phyloP scores from a whole-genome alignment of 1,140 invertebrate species.

The Melitaea cinxia region DNA sequence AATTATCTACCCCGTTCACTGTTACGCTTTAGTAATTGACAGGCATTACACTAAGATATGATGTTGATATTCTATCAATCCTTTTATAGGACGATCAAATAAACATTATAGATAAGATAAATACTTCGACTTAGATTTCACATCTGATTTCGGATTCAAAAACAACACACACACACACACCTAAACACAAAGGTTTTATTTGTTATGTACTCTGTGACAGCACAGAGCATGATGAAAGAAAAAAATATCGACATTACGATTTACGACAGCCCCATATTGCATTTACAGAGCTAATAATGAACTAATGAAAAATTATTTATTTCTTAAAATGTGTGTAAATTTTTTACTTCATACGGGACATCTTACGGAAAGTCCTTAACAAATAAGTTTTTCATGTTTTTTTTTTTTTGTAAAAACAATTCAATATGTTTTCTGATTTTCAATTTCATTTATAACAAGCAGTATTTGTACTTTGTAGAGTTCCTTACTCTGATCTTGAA shows the following conservation, averaged over 20 bases:
- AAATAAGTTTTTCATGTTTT: no score
- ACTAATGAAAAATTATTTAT: neutral
- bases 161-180: slow-evolving; percentile 42
- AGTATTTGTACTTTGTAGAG: no score
- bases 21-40: slow-evolving; percentile 74
- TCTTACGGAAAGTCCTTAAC: no score
- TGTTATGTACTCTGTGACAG: slow-evolving; percentile 7
- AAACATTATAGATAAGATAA: slow-evolving; percentile 58
- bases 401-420: no score
- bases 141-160: slow-evolving; percentile 40
- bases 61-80: slow-evolving; percentile 51
- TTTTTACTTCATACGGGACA: no score
- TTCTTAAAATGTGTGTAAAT: no score
- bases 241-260: slow-evolving; percentile 33
- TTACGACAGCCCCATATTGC: neutral
- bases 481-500: no score
- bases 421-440: no score
- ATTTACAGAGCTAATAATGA: slow-evolving; percentile 2
- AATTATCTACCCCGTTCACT: slow-evolving; percentile 56
- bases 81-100: slow-evolving; percentile 61
- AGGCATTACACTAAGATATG: slow-evolving; percentile 58
- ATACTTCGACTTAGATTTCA: slow-evolving; percentile 19
- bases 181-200: no score
- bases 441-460: no score
- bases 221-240: slow-evolving; percentile 30